Evolutionary conservation across 1,140 invertebrate genomes (phyloP).

Genomic region (Rhizoglyphus robini): DNA sequence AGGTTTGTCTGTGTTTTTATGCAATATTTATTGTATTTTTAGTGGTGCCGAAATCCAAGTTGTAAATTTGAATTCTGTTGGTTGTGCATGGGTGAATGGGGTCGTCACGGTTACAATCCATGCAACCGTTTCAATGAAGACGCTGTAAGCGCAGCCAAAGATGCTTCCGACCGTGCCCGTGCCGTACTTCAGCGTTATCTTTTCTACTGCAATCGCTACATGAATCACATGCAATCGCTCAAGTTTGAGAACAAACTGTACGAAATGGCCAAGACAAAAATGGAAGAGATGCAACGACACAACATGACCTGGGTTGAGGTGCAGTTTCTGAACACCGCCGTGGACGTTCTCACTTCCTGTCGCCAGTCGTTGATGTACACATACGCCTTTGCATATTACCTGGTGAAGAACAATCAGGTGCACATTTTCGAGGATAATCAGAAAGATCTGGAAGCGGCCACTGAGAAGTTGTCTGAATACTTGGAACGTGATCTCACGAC

Average conservation of each 20-base stretch:
- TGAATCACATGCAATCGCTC: slow-evolving; percentile 95
- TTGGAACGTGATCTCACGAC: slow-evolving; percentile 66
- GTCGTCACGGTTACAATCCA: slow-evolving; percentile 65
- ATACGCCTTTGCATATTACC: slow-evolving; percentile 97
- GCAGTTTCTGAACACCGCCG: slow-evolving; percentile 95
- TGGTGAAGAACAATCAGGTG: slow-evolving; percentile 81
- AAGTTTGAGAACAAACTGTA: slow-evolving; percentile 89
- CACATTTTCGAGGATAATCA: slow-evolving; percentile 79
- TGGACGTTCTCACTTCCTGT: slow-evolving; percentile 79
- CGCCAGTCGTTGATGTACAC: slow-evolving; percentile 97
- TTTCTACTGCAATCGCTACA: slow-evolving; percentile 98
- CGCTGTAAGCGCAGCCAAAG: not conserved
- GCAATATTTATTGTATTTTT: not conserved
- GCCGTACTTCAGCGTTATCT: slow-evolving; percentile 98
- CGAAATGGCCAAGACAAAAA: slow-evolving; percentile 69
- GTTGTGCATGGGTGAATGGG: slow-evolving; percentile 59
- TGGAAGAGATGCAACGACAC: slow-evolving; percentile 74
- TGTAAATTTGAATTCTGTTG: slow-evolving; percentile 62
- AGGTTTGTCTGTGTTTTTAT: not conserved
- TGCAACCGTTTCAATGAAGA: slow-evolving; percentile 67
- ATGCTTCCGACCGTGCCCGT: slow-evolving; percentile 69
- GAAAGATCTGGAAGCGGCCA: slow-evolving; percentile 94
- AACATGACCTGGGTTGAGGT: slow-evolving; percentile 99
- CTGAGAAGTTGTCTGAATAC: slow-evolving; percentile 98
- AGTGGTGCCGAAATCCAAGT: slow-evolving; percentile 34